Percentiles rank a stretch among this genome's conserved stretches.
Evolutionary conservation across 2,888 invertebrate species (phyloP).

Genomic region (Scaptomyza polygonia): DNA sequence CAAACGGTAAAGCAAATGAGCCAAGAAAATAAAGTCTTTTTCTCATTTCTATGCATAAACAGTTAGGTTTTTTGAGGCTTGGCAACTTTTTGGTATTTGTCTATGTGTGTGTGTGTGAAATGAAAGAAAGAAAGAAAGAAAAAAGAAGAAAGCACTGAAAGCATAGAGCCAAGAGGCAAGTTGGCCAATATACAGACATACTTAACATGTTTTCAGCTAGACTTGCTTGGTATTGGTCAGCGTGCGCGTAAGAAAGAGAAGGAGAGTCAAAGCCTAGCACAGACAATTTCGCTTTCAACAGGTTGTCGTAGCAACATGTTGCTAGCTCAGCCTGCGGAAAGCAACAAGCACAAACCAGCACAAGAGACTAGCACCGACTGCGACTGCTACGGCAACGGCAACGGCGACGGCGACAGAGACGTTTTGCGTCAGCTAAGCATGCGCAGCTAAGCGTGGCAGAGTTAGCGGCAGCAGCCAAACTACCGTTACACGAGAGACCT

Average conservation of each 20-base stretch:
- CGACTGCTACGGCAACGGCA: slow-evolving; percentile 25
- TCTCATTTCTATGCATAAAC: slow-evolving; percentile 63
- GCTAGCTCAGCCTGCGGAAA: slow-evolving; percentile 61
- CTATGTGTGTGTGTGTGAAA: slow-evolving; percentile 8
- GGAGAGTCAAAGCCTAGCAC: slow-evolving; percentile 26
- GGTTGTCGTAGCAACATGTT: slow-evolving; percentile 79
- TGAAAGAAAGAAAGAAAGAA: slow-evolving; percentile 5
- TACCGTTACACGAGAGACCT: slow-evolving; percentile 85
- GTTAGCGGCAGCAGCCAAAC: slow-evolving; percentile 65
- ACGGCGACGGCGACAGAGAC: slow-evolving; percentile 34
- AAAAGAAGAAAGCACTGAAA: slow-evolving; percentile 58
- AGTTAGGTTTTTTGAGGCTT: slow-evolving; percentile 78
- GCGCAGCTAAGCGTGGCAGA: slow-evolving; percentile 75
- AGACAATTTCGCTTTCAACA: slow-evolving; percentile 84
- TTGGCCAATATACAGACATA: slow-evolving; percentile 37
- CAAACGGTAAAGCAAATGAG: slow-evolving; percentile 73
- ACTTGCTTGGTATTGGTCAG: slow-evolving; percentile 52
- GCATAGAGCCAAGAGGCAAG: slow-evolving; percentile 26
- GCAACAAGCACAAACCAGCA: slow-evolving; percentile 35
- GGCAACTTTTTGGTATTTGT: slow-evolving; percentile 45
- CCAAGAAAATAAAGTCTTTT: slow-evolving; percentile 49
- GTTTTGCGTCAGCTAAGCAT: slow-evolving; percentile 67
- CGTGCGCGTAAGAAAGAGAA: slow-evolving; percentile 15
- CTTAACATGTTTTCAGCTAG: slow-evolving; percentile 42
- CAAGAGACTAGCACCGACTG: slow-evolving; percentile 19